These are phyloP conservation scores for Thymelicus lineola DNA, from an alignment of 2,888 invertebrate species.

Conservation along the genomic window DNA sequence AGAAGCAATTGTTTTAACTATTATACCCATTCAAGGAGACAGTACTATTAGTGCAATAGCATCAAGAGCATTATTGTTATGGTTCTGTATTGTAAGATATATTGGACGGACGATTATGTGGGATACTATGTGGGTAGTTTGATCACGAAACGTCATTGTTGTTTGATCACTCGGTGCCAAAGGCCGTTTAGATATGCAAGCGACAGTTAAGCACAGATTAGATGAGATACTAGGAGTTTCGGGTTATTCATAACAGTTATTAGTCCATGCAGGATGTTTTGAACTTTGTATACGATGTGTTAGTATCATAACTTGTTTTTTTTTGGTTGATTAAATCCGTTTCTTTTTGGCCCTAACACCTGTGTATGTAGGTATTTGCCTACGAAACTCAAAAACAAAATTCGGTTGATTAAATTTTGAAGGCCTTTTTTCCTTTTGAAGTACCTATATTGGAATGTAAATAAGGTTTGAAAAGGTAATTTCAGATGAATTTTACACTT, in stretches of 20 bases:
- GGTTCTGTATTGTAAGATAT: not conserved
- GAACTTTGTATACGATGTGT: not conserved
- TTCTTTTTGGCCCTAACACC: too few species aligned
- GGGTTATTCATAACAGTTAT: slow-evolving; percentile 10
- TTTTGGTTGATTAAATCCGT: too few species aligned
- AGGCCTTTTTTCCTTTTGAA: too few species aligned
- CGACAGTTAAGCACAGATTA: slow-evolving; percentile 29
- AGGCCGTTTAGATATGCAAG: slow-evolving; percentile 36
- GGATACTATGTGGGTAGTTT: slow-evolving; percentile 3
- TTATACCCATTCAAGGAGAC: too few species aligned
- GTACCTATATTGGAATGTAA: too few species aligned
- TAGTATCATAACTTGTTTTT: too few species aligned
- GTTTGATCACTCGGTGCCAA: slow-evolving; percentile 39
- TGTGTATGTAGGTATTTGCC: too few species aligned
- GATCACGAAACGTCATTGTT: slow-evolving; percentile 29
- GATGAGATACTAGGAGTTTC: slow-evolving; percentile 4
- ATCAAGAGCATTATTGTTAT: slow-evolving; percentile 1
- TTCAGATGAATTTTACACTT: too few species aligned
- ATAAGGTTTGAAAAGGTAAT: too few species aligned
- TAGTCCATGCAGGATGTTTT: not conserved
- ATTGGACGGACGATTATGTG: slow-evolving; percentile 7
- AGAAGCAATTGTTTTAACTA: too few species aligned
- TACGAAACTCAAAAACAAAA: too few species aligned
- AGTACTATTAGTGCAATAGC: not conserved
- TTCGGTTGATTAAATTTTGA: too few species aligned